These are phyloP conservation scores for Halichoerus grypus DNA, from an alignment of 2,113 vertebrate species.

Conservation along the genomic window DNA sequence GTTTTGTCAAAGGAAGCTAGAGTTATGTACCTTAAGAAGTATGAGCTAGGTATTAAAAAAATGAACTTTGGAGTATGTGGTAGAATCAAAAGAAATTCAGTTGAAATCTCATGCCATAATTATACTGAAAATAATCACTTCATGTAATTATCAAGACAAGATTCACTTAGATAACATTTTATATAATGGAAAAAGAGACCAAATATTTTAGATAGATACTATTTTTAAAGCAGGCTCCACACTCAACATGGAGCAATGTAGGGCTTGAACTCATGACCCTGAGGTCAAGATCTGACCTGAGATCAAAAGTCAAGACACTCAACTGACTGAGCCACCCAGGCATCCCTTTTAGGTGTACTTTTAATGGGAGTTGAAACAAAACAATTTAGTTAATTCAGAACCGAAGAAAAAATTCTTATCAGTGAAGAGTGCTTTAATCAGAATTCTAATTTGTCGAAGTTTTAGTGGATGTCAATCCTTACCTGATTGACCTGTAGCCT, in stretches of 20 bases:
- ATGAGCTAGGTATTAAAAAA: slow-evolving; percentile 18
- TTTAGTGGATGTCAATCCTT: slow-evolving; percentile 60
- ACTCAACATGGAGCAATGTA: too few relatives aligned
- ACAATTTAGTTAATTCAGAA: neutral
- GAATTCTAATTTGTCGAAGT: neutral
- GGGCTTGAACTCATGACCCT: neutral
- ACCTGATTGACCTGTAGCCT: slow-evolving; percentile 99
- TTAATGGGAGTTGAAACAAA: neutral
- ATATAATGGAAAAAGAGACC: neutral
- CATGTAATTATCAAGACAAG: slow-evolving; percentile 26
- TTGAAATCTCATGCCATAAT: neutral
- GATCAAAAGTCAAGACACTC: neutral
- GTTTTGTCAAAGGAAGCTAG: slow-evolving; percentile 10
- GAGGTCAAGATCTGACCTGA: neutral
- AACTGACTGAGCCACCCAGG: neutral
- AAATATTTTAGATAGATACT: neutral
- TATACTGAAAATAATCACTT: slow-evolving; percentile 29
- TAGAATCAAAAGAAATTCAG: slow-evolving; percentile 44
- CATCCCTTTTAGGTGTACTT: neutral
- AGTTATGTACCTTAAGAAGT: neutral
- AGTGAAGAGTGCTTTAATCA: neutral
- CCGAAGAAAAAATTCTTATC: slow-evolving; percentile 18
- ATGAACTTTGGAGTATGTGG: neutral
- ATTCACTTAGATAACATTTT: slow-evolving; percentile 28
- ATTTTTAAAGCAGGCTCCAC: neutral